Percentiles rank a stretch among this genome's conserved stretches.
Conservation (phyloP, 2,888 invertebrate genomes). For the Nephrocerus scutellatus region DNA sequence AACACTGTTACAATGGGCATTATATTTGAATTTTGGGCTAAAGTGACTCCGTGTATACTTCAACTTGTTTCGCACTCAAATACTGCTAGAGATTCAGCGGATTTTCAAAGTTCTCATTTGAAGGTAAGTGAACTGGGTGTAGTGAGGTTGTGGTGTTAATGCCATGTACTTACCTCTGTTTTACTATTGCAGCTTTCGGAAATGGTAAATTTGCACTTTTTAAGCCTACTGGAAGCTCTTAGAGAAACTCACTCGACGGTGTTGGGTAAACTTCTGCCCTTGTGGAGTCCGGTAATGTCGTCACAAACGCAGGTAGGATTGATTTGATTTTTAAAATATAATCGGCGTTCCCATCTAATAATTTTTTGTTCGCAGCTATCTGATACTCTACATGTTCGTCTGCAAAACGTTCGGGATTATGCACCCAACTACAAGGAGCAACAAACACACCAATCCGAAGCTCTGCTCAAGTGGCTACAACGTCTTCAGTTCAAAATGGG, state of each 20-base stretch:
- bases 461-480: slow-evolving; percentile 76
- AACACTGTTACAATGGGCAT: slow-evolving; percentile 71
- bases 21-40: slow-evolving; percentile 96
- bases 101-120: slow-evolving; percentile 31
- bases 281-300: slow-evolving; percentile 93
- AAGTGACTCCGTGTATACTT: slow-evolving; percentile 91
- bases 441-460: slow-evolving; percentile 47
- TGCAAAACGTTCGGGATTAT: slow-evolving; percentile 83
- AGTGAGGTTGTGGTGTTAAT: slow-evolving; percentile 7
- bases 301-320: slow-evolving; percentile 80
- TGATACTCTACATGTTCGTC: slow-evolving; percentile 75
- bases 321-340: slow-evolving; percentile 39
- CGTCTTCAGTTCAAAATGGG: slow-evolving; percentile 96
- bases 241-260: slow-evolving; percentile 92
- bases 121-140: slow-evolving; percentile 21
- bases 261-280: slow-evolving; percentile 81
- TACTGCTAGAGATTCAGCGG: slow-evolving; percentile 57
- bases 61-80: slow-evolving; percentile 88
- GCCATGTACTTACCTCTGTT: not conserved
- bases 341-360: not conserved
- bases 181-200: slow-evolving; percentile 73
- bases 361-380: slow-evolving; percentile 60
- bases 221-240: slow-evolving; percentile 89
- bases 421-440: slow-evolving; percentile 50
- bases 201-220: slow-evolving; percentile 94